Percentiles rank a stretch among this genome's conserved stretches.
phyloP scores from a whole-genome alignment of 2,113 vertebrate species.

The Pycnonotus jocosus region DNA sequence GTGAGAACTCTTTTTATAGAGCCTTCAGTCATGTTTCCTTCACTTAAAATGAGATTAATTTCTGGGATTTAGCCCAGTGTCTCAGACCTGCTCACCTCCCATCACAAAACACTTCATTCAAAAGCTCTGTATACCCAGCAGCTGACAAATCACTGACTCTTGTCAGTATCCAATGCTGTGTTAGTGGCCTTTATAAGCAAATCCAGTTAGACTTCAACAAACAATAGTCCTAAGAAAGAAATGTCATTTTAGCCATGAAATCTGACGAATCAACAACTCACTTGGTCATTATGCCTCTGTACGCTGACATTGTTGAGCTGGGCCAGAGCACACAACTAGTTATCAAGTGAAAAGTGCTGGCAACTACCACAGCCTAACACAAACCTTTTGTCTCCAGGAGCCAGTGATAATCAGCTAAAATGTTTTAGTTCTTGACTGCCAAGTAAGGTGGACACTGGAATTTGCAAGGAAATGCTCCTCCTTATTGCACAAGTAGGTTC shows the following conservation, averaged over 20 bases:
- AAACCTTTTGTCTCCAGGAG: background rate
- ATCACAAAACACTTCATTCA: background rate
- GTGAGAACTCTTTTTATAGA: background rate
- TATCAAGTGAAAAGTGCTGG: background rate
- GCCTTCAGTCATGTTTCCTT: background rate
- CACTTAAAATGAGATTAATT: background rate
- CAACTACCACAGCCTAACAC: background rate
- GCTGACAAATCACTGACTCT: background rate
- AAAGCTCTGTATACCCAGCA: background rate
- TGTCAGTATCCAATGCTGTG: background rate
- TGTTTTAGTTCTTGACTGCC: background rate
- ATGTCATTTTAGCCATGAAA: background rate
- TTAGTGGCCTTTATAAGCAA: background rate
- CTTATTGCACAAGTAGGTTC: background rate
- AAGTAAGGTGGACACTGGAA: background rate
- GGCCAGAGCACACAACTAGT: background rate
- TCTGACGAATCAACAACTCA: background rate
- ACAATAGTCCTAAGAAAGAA: background rate
- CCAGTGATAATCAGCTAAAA: background rate
- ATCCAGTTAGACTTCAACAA: background rate
- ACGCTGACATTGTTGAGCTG: background rate
- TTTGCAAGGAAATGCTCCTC: background rate
- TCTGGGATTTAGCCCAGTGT: background rate
- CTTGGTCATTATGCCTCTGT: background rate
- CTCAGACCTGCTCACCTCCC: background rate